These are phyloP conservation scores for Armadillidium nasatum DNA, from an alignment of 1,140 invertebrate species.

Conservation along the genomic window DNA sequence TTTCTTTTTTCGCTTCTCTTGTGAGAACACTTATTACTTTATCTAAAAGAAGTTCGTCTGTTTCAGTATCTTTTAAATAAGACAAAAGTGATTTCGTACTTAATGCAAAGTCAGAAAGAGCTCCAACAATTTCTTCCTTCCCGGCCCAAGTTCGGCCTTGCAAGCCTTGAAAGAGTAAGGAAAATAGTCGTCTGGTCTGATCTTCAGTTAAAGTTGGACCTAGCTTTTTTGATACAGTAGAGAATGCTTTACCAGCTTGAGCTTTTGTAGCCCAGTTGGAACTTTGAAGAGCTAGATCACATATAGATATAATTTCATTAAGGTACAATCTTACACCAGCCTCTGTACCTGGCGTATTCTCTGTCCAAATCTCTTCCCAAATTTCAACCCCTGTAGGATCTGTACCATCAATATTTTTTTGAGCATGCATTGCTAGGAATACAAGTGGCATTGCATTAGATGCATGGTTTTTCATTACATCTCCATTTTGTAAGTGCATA, in stretches of 20 bases:
- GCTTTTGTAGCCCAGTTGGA: constrained; percentile 81
- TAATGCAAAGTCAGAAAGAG: constrained; percentile 60
- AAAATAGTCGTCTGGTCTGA: constrained; percentile 62
- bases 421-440: constrained; percentile 83
- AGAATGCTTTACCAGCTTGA: constrained; percentile 74
- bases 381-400: constrained; percentile 43
- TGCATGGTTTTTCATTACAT: constrained; percentile 74
- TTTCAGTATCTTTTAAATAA: constrained; percentile 47
- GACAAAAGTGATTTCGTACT: constrained; percentile 63
- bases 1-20: constrained; percentile 74
- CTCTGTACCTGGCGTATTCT: constrained; percentile 78
- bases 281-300: constrained; percentile 67
- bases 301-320: constrained; percentile 63
- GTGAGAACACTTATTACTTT: constrained; percentile 64
- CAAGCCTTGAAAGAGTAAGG: constrained; percentile 63
- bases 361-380: constrained; percentile 85
- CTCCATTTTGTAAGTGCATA: constrained; percentile 74
- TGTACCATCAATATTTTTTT: constrained; percentile 58
- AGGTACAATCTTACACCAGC: constrained; percentile 72
- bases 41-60: constrained; percentile 35
- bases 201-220: constrained; percentile 61
- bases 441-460: constrained; percentile 70
- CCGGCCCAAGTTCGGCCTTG: constrained; percentile 81
- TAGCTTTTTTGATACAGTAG: constrained; percentile 70
- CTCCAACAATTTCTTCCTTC: constrained; percentile 73